phyloP scores from a whole-genome alignment of 2,797 vertebrate species.

The Paedocypris micromegethes region DNA sequence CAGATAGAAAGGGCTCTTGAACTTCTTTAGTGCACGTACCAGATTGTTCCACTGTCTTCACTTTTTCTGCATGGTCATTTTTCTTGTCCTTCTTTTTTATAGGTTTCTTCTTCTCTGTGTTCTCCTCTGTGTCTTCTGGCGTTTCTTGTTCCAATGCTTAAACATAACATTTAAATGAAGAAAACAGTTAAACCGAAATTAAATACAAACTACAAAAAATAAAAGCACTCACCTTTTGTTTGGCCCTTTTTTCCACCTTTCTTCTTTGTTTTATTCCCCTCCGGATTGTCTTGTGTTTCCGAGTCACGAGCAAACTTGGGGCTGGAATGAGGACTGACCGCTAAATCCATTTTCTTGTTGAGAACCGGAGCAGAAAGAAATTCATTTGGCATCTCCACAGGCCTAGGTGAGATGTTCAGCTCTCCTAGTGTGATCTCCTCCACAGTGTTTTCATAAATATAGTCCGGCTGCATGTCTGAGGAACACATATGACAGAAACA shows the following conservation, averaged over 20 bases:
- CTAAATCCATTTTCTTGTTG: slow-evolving; percentile 56
- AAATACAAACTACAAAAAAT: background rate
- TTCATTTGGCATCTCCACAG: slow-evolving; percentile 39
- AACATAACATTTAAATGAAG: background rate
- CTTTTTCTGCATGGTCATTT: slow-evolving; percentile 50
- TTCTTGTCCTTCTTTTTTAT: slow-evolving; percentile 53
- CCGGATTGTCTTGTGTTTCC: slow-evolving; percentile 21
- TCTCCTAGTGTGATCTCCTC: slow-evolving; percentile 69
- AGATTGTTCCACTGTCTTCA: slow-evolving; percentile 51
- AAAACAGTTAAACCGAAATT: background rate
- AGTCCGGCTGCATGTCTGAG: slow-evolving; percentile 62
- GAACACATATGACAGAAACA: background rate
- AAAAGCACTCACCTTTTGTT: slow-evolving; percentile 53
- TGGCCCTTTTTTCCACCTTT: slow-evolving; percentile 58
- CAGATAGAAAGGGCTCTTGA: slow-evolving; percentile 26
- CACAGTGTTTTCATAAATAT: slow-evolving; percentile 67
- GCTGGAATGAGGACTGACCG: slow-evolving; percentile 50
- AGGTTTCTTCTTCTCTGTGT: slow-evolving; percentile 47
- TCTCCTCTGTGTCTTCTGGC: slow-evolving; percentile 45
- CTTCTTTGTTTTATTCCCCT: slow-evolving; percentile 57
- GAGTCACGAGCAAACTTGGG: slow-evolving; percentile 34
- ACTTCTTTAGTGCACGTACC: slow-evolving; percentile 46
- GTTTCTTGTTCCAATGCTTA: slow-evolving; percentile 22
- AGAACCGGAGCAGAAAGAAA: slow-evolving; percentile 41
- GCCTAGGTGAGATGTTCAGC: slow-evolving; percentile 39